Evolutionary conservation across 1,140 invertebrate species (phyloP), one percentile per base, ranked within the genome.

Genomic region (Camponotus floridanus): DNA sequence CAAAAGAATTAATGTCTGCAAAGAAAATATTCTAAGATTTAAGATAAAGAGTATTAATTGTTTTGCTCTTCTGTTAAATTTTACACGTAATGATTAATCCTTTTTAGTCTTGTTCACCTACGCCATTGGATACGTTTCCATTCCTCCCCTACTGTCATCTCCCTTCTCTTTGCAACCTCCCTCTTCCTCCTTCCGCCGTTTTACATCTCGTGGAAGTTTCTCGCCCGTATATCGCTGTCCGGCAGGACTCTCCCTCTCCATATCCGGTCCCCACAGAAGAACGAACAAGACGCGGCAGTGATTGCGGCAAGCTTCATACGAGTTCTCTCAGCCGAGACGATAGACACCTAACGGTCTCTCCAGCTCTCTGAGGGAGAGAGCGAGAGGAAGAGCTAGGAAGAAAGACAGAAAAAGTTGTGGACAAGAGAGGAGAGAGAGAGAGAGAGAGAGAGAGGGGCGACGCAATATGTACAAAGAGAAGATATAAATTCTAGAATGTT

Each of bases 311-410:
- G 13, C 21, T 36, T 33, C 8, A 33, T 48, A 45, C n/a, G 57
- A 55, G 73, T 87, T 87, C 68, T 90, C 88, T 67, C 59, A 57
- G 61, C 62, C 74, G 76, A 78, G 86, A 87, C 65, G 74, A 57
- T n/a, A 51, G 36, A 85, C n/a, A 42, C 61, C 26, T 68, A 79
- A 79, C 84, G 84, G 62, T 79, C 39, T 68, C 51, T 76, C 59
- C 67, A 79, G 57, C 64, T 95, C 39, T 96, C 93, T 78, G 95
- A 90, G 70, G 61, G 76, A 80, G 89, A 90, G 39, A 85, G 78
- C 80, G 31, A 48, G 64, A 90, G 88, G 89, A 90, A 90, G 83
- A 87, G 86, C 65, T 42, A 51, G 3, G 9, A 33, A 8, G 33
- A 11, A 86, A 59, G 42, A 67, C 55, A 76, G 64, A 64, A 84